Conservation (phyloP, 2,888 invertebrate species). For the Zaprionus bogoriensis region DNA sequence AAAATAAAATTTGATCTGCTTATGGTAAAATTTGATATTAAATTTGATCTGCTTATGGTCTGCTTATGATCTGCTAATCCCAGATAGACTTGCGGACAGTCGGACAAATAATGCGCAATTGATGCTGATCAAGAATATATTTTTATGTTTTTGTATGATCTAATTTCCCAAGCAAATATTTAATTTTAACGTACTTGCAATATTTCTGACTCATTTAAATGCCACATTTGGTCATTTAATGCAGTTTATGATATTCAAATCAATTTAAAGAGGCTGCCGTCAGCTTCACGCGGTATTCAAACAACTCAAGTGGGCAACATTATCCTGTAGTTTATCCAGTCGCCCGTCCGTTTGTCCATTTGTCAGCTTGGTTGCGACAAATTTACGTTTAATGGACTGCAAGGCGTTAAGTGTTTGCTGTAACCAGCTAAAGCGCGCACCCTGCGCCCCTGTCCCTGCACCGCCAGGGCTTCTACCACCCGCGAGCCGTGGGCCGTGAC, state of each 20-base stretch:
- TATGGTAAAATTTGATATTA: too few relatives aligned
- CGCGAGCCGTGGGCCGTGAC: not conserved
- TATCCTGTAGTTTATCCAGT: conserved; percentile 6
- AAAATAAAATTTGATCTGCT: too few relatives aligned
- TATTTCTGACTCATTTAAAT: conserved; percentile 60
- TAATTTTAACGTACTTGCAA: too few relatives aligned
- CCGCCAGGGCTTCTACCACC: not conserved
- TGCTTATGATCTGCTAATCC: too few relatives aligned
- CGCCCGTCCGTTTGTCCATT: conserved; percentile 23
- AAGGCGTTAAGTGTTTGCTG: conserved; percentile 75
- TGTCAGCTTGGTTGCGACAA: conserved; percentile 55
- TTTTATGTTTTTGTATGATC: too few relatives aligned
- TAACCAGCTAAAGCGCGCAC: conserved; percentile 58
- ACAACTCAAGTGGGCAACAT: conserved; percentile 31
- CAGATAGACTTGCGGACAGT: too few relatives aligned
- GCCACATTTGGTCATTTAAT: conserved; percentile 70
- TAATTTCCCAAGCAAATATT: too few relatives aligned
- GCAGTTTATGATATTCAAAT: conserved; percentile 78
- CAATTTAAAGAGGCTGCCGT: conserved; percentile 67
- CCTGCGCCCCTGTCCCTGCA: not conserved
- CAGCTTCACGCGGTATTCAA: conserved; percentile 56
- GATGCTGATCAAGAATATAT: too few relatives aligned
- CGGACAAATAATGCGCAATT: too few relatives aligned
- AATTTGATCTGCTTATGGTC: too few relatives aligned
- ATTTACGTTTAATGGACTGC: conserved; percentile 77